phyloP scores from a whole-genome alignment of 2,113 vertebrate genomes.

The Salvelinus alpinus region DNA sequence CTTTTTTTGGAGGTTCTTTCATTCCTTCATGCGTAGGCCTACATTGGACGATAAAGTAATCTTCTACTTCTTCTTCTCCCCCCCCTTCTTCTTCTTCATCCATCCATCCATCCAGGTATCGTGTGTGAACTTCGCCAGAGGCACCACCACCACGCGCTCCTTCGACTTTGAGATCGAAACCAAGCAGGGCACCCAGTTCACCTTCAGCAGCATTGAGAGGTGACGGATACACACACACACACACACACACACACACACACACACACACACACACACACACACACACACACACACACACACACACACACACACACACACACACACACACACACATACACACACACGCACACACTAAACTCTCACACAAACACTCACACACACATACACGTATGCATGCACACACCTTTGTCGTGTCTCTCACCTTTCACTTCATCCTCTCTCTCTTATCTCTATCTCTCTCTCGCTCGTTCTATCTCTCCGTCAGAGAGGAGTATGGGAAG shows the following conservation, averaged over 20 bases:
- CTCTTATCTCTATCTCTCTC: too few relatives aligned
- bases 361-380: neutral
- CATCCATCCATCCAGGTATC: constrained; percentile 62
- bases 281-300: neutral
- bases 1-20: too few relatives aligned
- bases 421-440: neutral
- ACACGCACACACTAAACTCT: too few relatives aligned
- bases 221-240: constrained; percentile 44
- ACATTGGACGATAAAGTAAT: too few relatives aligned
- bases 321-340: neutral
- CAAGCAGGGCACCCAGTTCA: constrained; percentile 94
- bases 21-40: too few relatives aligned
- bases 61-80: too few relatives aligned
- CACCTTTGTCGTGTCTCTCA: too few relatives aligned
- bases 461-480: too few relatives aligned
- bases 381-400: neutral
- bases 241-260: neutral
- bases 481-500: constrained; percentile 95
- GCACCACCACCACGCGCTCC: constrained; percentile 95
- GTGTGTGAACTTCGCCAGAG: constrained; percentile 93
- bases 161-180: constrained; percentile 99
- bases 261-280: neutral
- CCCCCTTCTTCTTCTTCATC: too few relatives aligned
- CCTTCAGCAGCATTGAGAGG: constrained; percentile 99
- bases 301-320: neutral